These are phyloP conservation scores for Thripadectes ignobilis DNA, from an alignment of 2,797 vertebrate genomes.

Conservation along the genomic window DNA sequence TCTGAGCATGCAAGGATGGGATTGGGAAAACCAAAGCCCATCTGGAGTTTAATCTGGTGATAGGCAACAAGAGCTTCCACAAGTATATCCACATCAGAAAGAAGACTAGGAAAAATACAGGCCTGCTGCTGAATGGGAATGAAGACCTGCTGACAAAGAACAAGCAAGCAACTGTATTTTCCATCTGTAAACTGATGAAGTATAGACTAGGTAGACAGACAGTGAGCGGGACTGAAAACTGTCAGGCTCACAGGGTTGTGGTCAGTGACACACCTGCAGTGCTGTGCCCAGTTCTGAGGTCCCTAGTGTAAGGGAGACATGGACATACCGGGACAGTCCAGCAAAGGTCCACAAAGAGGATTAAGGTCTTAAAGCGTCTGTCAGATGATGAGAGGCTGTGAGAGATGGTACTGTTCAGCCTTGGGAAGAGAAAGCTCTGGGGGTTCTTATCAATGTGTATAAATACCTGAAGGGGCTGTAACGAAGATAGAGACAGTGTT, in stretches of 20 bases:
- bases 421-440: neutral
- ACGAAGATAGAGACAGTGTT: neutral
- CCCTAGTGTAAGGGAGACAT: neutral
- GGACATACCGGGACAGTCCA: neutral
- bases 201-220: neutral
- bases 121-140: neutral
- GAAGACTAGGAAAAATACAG: neutral
- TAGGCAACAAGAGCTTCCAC: neutral
- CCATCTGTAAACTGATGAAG: neutral
- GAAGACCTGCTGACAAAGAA: neutral
- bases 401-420: neutral
- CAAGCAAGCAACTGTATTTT: neutral
- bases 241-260: neutral
- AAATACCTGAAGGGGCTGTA: neutral
- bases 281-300: neutral
- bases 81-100: neutral
- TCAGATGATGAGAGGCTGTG: neutral
- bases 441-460: neutral
- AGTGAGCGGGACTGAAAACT: neutral
- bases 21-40: neutral
- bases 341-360: neutral
- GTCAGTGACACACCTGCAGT: neutral
- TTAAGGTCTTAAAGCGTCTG: neutral
- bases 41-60: neutral
- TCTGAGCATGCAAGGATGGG: fast-evolving